Percentiles rank a stretch among this genome's conserved stretches.
These are phyloP conservation scores for Ichneumoninae sp. DNA, from an alignment of 2,888 invertebrate genomes.

Conservation along the genomic window DNA sequence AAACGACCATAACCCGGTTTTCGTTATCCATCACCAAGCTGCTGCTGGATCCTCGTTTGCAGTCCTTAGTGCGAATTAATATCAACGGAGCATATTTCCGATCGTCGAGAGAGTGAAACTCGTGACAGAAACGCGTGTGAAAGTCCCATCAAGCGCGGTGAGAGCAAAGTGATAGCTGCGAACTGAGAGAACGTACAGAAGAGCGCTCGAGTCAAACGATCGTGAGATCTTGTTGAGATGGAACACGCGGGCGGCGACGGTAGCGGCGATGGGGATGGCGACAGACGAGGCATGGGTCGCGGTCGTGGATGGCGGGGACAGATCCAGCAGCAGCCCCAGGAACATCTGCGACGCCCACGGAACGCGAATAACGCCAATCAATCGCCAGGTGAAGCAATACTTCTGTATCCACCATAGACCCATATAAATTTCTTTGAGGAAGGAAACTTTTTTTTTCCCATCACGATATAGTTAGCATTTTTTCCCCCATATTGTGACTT, in stretches of 20 bases:
- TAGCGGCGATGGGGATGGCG: slow-evolving; percentile 71
- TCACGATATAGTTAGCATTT: neutral
- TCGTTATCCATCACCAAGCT: slow-evolving; percentile 13
- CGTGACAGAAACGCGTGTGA: neutral
- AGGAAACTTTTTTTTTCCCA: slow-evolving; percentile 9
- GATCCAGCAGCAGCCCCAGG: slow-evolving; percentile 58
- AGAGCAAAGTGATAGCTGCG: neutral
- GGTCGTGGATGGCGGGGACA: slow-evolving; percentile 72
- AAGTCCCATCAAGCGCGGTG: neutral
- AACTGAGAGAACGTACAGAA: neutral
- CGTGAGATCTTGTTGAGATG: slow-evolving; percentile 70
- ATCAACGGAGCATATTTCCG: neutral
- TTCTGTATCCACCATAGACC: neutral
- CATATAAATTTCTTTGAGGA: slow-evolving; percentile 33
- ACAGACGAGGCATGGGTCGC: slow-evolving; percentile 73
- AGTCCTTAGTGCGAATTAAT: neutral
- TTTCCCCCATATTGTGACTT: slow-evolving; percentile 25
- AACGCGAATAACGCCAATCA: slow-evolving; percentile 58
- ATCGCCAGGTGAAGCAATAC: slow-evolving; percentile 56
- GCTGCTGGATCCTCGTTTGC: slow-evolving; percentile 20
- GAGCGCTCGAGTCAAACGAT: neutral
- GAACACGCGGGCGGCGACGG: slow-evolving; percentile 75
- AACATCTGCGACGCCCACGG: slow-evolving; percentile 76
- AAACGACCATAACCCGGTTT: slow-evolving; percentile 59
- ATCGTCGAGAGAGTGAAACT: neutral